phyloP scores from a whole-genome alignment of 2,113 vertebrate genomes.

The Anhinga rufa region DNA sequence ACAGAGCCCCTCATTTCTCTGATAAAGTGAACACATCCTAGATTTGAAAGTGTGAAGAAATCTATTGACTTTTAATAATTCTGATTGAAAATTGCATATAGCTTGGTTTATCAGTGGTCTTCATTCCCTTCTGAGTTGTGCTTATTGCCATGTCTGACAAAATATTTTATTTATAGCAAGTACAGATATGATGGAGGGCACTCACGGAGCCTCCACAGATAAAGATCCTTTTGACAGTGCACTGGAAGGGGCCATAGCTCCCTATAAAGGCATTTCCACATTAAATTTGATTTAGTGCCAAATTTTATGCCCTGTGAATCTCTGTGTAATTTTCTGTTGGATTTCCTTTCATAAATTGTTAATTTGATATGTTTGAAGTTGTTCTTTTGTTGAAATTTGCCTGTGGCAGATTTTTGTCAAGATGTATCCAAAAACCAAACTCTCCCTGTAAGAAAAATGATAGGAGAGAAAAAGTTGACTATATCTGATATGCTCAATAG shows the following conservation, averaged over 20 bases:
- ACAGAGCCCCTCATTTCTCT: neutral
- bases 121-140: neutral
- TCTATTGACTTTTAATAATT: neutral
- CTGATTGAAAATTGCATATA: neutral
- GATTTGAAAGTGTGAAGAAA: neutral
- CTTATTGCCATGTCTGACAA: neutral
- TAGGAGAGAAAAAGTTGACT: neutral
- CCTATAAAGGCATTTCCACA: neutral
- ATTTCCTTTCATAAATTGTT: constrained; percentile 51
- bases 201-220: neutral
- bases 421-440: constrained; percentile 7
- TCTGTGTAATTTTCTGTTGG: constrained; percentile 10
- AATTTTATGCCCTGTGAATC: constrained; percentile 18
- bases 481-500: neutral
- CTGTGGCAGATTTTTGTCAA: constrained; percentile 32
- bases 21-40: neutral
- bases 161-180: neutral
- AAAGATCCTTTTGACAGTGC: neutral
- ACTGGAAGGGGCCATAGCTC: neutral
- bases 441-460: neutral
- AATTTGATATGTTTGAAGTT: constrained; percentile 46
- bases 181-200: neutral
- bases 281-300: neutral
- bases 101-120: neutral
- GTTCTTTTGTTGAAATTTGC: constrained; percentile 42